Conservation (phyloP, 2,888 invertebrate species). For the Diplazon laetatorius region DNA sequence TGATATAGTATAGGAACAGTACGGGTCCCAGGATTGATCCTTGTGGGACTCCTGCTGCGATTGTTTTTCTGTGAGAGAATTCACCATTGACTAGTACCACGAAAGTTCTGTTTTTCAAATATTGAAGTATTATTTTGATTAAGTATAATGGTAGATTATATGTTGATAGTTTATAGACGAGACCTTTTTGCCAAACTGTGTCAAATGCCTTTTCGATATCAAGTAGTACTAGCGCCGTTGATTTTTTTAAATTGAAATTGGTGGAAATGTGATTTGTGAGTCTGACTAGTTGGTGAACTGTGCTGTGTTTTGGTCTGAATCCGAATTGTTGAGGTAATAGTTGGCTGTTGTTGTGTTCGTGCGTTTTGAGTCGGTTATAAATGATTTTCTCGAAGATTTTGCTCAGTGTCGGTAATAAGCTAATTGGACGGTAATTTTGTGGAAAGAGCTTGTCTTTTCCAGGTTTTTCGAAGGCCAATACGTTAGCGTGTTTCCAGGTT, state of each 20-base stretch:
- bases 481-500: slow-evolving; percentile 48
- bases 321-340: slow-evolving; percentile 66
- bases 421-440: slow-evolving; percentile 36
- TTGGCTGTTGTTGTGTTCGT: slow-evolving; percentile 51
- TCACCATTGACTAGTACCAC: slow-evolving; percentile 47
- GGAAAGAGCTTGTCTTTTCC: slow-evolving; percentile 59
- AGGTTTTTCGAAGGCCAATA: slow-evolving; percentile 65
- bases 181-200: slow-evolving; percentile 42
- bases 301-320: slow-evolving; percentile 67
- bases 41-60: slow-evolving; percentile 64
- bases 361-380: slow-evolving; percentile 53
- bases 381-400: slow-evolving; percentile 68
- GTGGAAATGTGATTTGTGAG: slow-evolving; percentile 63
- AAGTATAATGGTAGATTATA: slow-evolving; percentile 43
- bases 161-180: slow-evolving; percentile 62
- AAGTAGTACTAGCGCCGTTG: slow-evolving; percentile 64
- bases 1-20: slow-evolving; percentile 57
- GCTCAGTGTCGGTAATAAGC: slow-evolving; percentile 58
- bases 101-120: slow-evolving; percentile 56
- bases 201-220: too few species aligned
- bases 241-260: slow-evolving; percentile 65
- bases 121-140: slow-evolving; percentile 51
- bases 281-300: slow-evolving; percentile 65
- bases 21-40: slow-evolving; percentile 61
- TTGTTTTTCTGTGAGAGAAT: slow-evolving; percentile 28